Evolutionary conservation across 2,113 vertebrate species (phyloP), one percentile per base, ranked within the genome.

Genomic region (Perognathus longimembris): DNA sequence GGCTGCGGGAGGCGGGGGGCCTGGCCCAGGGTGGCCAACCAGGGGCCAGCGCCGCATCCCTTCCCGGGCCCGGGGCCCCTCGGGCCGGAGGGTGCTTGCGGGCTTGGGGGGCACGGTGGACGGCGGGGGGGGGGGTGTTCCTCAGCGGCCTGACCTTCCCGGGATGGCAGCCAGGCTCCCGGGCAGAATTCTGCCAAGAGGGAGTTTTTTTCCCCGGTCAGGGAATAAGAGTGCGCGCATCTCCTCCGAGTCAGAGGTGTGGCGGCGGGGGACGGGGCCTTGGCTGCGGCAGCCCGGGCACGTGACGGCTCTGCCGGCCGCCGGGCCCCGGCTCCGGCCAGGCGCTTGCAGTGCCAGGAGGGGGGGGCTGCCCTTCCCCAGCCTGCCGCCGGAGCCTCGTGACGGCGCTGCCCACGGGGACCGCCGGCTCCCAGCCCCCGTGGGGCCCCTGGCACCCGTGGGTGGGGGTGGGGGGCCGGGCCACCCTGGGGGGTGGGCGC

Each of bases 301-400:
- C 97, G 91, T 98, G 97, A 98, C 90, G 12, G 94, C 79, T 96
- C 42, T 0, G 40, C 21, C 86, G 89, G 94, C 97, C 96, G 95
- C 97, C 97, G 98, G 98, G 1, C 97, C 96, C 92, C 94, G 59
- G 96, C 95, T 91, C 96, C 28, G 45, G 95, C 92, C 9, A 45
- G 97, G 93, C 30, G 21, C 94, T 93, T 94, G 97, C 0, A 54
- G 95, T 2, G 78, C 54, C 0, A 45, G 34, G 73, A 12, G 89
- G 91, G 74, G 89, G 78, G 77, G 90, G 92, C 40, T 75, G 96
- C 97, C 96, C 93, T 79, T 97, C 88, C 96, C 97, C 97, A 97
- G 98, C 97, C 94, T 96, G 97, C 97, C 97, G 97, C 97, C 97
- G 97, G 50, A 40, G 59, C 95, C 97, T 40, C 89, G 96, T 97